Percentiles rank a stretch among this genome's conserved stretches.
Evolutionary conservation across 2,113 vertebrate genomes (phyloP).

Genomic region (Percina caprodes): DNA sequence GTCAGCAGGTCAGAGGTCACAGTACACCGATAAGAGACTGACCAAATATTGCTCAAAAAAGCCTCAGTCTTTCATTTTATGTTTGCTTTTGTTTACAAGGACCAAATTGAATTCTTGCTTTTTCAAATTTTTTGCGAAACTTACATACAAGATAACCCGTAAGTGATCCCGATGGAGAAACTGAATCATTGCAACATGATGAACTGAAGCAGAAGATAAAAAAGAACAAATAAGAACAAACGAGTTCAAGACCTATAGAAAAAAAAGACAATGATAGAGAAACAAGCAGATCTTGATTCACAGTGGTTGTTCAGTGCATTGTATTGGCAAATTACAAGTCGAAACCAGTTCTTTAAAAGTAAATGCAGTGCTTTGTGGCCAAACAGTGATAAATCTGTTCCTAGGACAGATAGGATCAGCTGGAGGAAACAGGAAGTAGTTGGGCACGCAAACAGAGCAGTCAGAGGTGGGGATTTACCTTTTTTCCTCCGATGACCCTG

Average conservation of each 20-base stretch:
- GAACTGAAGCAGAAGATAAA: neutral
- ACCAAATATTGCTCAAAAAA: neutral
- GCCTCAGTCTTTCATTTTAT: neutral
- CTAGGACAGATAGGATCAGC: conserved; percentile 23
- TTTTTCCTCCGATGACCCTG: conserved; percentile 11
- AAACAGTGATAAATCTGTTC: neutral
- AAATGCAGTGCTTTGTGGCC: neutral
- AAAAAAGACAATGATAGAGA: neutral
- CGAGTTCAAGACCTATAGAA: neutral
- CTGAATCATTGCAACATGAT: neutral
- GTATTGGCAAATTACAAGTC: neutral
- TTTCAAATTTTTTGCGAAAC: neutral
- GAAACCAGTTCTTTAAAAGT: too few species aligned
- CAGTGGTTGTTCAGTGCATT: neutral
- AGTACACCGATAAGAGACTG: conserved; percentile 34
- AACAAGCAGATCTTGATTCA: neutral
- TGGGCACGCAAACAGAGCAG: conserved; percentile 13
- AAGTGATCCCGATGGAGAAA: neutral
- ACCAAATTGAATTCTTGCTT: too few species aligned
- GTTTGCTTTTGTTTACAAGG: too few species aligned
- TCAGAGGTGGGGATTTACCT: conserved; percentile 5
- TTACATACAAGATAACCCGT: neutral
- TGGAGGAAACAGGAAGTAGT: conserved; percentile 53
- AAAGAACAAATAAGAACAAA: neutral
- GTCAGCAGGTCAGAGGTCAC: neutral